Base-by-base conservation (phyloP, 2,888 invertebrate species). In the Adela reaumurella region DNA sequence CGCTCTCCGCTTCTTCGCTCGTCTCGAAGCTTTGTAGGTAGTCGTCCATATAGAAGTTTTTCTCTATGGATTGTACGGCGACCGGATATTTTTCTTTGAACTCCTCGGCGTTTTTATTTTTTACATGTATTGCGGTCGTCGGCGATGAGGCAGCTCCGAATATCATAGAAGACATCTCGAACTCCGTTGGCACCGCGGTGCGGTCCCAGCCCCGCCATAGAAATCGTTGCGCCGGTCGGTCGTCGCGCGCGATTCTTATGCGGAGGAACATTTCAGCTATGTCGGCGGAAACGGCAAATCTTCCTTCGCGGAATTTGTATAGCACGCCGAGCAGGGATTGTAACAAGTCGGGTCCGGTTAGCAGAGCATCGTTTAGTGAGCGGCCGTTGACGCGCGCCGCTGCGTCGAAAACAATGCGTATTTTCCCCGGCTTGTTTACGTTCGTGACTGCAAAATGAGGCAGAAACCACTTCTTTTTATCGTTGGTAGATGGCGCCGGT, bases 261-360 rank as follows among this genome's bases (percentile, higher is more conserved):
- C 57, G 59, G 1, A 57, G 48, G 43, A 61, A 63, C 62, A 64
- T 62, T 45, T 64, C 60, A 6, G 51, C 51, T 0, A 65, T 58
- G 45, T 65, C 64, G 0, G 54, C 62, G 5, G 49, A 56, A 1
- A 62, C 52, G 1, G 58, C 62, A 1, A 60, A 43, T 2, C 46
- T 44, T 3, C 50, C 28, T 48, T 57, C 52, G 8, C 62, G 48
- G 46, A 63, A 64, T 10, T 58, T 56, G 49, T 60, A 53, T 2
- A 63, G 17, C 0, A 62, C 54, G 1, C 54, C 54, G 0, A 55
- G 35, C 4, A 64, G 45, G 4, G 59, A 52, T 16, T 57, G 52
- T 2, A 59, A 52, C 1, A 61, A 19, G 41, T 62, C 61, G 2
- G 62, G 58, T 5, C 64, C 59, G 8, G 56, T 53, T 2, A 58